A percentile compares a stretch with the other conserved stretches of the same genome.
These are phyloP conservation scores for Magallana gigas DNA, from an alignment of 1,140 invertebrate genomes.

Conservation along the genomic window DNA sequence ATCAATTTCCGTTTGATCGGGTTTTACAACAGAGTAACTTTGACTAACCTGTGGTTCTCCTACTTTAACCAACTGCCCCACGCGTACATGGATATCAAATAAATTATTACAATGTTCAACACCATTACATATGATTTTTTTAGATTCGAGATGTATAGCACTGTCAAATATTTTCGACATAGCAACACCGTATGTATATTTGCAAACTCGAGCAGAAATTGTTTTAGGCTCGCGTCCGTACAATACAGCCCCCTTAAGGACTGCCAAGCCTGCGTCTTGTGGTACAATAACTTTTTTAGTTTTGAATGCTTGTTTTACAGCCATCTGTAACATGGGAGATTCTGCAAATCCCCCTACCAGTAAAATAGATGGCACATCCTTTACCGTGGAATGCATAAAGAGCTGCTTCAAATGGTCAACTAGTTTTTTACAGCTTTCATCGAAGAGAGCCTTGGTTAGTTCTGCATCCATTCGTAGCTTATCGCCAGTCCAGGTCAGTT, in stretches of 20 bases:
- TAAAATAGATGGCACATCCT: conserved; percentile 22
- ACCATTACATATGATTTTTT: neutral
- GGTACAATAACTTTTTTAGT: conserved; percentile 4
- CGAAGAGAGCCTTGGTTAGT: conserved; percentile 36
- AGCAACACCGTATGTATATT: conserved; percentile 44
- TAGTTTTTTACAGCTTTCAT: neutral
- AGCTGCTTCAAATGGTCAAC: neutral
- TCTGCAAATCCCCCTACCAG: conserved; percentile 48
- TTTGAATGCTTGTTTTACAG: conserved; percentile 31
- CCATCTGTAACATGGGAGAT: neutral
- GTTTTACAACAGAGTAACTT: neutral
- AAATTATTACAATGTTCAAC: neutral
- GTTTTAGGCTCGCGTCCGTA: conserved; percentile 47
- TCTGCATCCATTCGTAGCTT: conserved; percentile 36
- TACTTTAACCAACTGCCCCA: conserved; percentile 30
- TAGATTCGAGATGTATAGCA: neutral
- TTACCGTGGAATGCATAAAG: neutral
- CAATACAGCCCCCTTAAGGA: conserved; percentile 40
- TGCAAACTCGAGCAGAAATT: conserved; percentile 41
- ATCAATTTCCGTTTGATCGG: neutral
- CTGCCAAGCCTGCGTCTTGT: conserved; percentile 17
- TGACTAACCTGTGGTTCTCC: neutral
- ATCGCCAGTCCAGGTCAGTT: conserved; percentile 3
- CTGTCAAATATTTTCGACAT: neutral
- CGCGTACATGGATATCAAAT: conserved; percentile 24